phyloP scores from a whole-genome alignment of 1,140 invertebrate genomes.

The Hypsibius dujardini region DNA sequence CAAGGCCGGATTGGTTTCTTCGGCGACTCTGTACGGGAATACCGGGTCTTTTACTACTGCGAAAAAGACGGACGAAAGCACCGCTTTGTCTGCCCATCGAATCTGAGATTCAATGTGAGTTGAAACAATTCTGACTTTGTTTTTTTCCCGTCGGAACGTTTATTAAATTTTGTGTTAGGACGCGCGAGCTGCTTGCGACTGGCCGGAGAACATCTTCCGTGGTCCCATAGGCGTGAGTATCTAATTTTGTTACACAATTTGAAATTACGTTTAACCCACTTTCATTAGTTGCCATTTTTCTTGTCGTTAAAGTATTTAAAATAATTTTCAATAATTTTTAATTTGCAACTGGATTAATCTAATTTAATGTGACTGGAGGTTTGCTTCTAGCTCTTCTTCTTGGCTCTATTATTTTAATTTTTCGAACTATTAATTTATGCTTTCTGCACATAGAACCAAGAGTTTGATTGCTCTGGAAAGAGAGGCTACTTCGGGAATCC shows the following conservation, averaged over 20 bases:
- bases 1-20: conserved; percentile 11
- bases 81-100: conserved; percentile 12
- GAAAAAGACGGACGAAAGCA: conserved; percentile 14
- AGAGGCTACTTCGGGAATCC: conserved; percentile 13
- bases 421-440: not conserved
- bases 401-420: not conserved
- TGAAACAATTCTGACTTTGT: no score
- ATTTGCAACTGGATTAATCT: no score
- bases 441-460: not conserved
- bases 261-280: not conserved
- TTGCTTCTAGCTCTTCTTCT: not conserved
- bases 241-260: not conserved
- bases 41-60: conserved; percentile 15
- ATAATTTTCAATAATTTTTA: no score
- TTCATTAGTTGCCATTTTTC: no score
- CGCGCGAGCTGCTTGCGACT: conserved; percentile 7
- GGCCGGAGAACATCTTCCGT: conserved; percentile 15
- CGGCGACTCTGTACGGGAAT: conserved; percentile 8
- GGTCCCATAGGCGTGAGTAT: not conserved
- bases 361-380: no score
- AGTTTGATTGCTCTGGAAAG: conserved; percentile 12
- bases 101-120: conserved; percentile 1
- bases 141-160: not conserved
- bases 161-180: not conserved
- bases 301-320: no score